Conservation (phyloP, 1,140 invertebrate species). For the Sipha flava region DNA sequence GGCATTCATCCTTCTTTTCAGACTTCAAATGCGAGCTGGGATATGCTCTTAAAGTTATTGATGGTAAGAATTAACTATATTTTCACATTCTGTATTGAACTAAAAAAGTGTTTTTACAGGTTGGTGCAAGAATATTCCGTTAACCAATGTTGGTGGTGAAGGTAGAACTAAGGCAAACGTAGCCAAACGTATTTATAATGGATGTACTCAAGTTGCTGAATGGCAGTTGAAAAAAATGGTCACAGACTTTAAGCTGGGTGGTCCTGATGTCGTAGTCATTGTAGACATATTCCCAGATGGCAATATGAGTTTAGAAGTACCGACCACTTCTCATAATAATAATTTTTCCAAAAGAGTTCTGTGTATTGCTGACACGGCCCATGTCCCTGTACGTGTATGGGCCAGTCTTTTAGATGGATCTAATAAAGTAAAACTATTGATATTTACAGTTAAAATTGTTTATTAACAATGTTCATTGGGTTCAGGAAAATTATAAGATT, state of each 20-base stretch:
- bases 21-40: conserved; percentile 41
- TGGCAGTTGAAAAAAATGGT: conserved; percentile 39
- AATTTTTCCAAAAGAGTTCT: conserved; percentile 40
- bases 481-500: conserved; percentile 38
- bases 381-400: conserved; percentile 40
- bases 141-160: conserved; percentile 24
- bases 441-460: neutral
- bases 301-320: conserved; percentile 37
- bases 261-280: conserved; percentile 38
- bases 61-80: conserved; percentile 20
- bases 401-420: conserved; percentile 36
- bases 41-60: conserved; percentile 38
- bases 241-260: conserved; percentile 37
- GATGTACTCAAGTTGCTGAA: conserved; percentile 38
- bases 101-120: neutral
- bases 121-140: conserved; percentile 31
- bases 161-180: conserved; percentile 35
- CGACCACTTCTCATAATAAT: conserved; percentile 39
- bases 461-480: neutral
- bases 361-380: conserved; percentile 40
- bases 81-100: conserved; percentile 37
- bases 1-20: conserved; percentile 39
- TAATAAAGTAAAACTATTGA: conserved; percentile 12
- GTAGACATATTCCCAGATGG: conserved; percentile 41
- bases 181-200: conserved; percentile 39